Conservation (phyloP, 2,797 vertebrate species). For the Propithecus perrieri region DNA sequence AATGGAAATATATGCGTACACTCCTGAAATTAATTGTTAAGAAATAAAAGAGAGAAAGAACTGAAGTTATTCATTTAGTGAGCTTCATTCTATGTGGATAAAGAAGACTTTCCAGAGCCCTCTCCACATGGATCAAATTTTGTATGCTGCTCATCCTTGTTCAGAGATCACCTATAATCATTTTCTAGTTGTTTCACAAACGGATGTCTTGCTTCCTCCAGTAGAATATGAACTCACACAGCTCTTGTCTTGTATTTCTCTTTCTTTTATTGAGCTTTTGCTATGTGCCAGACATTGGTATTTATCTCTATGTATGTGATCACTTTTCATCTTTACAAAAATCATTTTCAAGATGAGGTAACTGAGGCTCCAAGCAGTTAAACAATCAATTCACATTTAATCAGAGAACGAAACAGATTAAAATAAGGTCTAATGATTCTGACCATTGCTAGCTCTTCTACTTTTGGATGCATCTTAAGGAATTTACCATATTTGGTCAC, state of each 20-base stretch:
- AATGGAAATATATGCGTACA: constrained; percentile 72
- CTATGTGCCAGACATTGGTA: not conserved
- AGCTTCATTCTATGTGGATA: constrained; percentile 36
- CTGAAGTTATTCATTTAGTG: constrained; percentile 68
- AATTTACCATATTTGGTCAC: not conserved
- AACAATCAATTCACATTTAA: not conserved
- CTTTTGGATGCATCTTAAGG: not conserved
- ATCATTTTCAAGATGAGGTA: not conserved
- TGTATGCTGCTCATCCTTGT: not conserved
- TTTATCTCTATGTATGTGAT: not conserved
- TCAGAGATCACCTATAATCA: not conserved
- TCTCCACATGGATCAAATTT: not conserved
- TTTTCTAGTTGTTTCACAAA: constrained; percentile 14
- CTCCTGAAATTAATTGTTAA: constrained; percentile 75
- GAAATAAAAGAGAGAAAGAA: constrained; percentile 46
- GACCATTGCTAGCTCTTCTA: not conserved
- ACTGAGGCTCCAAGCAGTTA: not conserved
- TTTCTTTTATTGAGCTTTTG: not conserved
- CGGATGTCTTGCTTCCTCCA: not conserved
- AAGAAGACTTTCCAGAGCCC: not conserved
- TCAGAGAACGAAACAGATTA: not conserved
- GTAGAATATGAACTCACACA: not conserved
- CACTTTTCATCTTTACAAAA: not conserved
- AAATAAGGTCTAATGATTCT: not conserved
- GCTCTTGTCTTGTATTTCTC: not conserved